phyloP scores from a whole-genome alignment of 2,113 vertebrate species.

The Neodontobutis hainanensis region DNA sequence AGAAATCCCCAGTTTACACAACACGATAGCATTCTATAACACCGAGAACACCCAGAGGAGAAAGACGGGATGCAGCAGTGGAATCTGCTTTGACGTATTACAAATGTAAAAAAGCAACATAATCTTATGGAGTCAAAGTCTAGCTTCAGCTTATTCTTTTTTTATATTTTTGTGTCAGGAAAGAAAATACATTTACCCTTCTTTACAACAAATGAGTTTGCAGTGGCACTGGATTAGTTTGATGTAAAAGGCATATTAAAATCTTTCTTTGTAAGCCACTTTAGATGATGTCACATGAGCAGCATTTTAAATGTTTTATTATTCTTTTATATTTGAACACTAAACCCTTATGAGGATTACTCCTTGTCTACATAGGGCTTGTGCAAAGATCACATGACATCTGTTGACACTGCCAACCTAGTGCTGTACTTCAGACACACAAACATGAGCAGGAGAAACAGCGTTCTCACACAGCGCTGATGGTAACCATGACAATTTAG shows the following conservation, averaged over 20 bases:
- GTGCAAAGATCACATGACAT: slow-evolving; percentile 62
- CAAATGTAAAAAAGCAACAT: slow-evolving; percentile 33
- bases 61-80: slow-evolving; percentile 30
- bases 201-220: neutral
- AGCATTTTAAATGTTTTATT: too few relatives aligned
- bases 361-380: slow-evolving; percentile 22
- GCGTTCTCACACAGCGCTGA: slow-evolving; percentile 29
- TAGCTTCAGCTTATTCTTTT: neutral
- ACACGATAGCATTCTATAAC: neutral
- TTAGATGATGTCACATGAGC: slow-evolving; percentile 7
- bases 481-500: slow-evolving; percentile 75
- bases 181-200: neutral
- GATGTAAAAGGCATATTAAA: neutral
- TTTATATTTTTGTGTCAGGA: slow-evolving; percentile 5
- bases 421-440: slow-evolving; percentile 33
- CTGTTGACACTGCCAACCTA: slow-evolving; percentile 57
- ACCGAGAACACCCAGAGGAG: slow-evolving; percentile 1
- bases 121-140: slow-evolving; percentile 21
- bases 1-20: neutral
- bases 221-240: neutral
- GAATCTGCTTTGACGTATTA: slow-evolving; percentile 39
- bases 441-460: slow-evolving; percentile 15
- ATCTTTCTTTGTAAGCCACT: neutral
- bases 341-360: slow-evolving; percentile 22
- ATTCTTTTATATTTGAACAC: slow-evolving; percentile 21